These are phyloP conservation scores for Coluber constrictor DNA, from an alignment of 2,797 vertebrate genomes.

Conservation along the genomic window DNA sequence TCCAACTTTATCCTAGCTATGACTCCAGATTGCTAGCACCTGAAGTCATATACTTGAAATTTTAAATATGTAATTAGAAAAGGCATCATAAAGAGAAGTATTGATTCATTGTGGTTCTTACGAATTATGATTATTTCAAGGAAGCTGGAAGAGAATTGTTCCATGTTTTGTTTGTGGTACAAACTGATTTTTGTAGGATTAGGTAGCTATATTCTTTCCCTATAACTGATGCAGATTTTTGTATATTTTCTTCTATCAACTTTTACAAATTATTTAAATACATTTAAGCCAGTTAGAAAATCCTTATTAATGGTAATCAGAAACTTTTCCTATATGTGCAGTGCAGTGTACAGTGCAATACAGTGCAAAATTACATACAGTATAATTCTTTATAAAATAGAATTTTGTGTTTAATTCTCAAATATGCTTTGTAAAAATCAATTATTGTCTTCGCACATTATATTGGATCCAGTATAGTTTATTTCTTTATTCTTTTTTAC, in stretches of 20 bases:
- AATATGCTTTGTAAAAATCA: background rate
- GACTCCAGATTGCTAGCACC: background rate
- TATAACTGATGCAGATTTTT: background rate
- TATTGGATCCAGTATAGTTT: background rate
- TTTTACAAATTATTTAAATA: background rate
- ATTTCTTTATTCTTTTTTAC: background rate
- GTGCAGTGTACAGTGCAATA: no score
- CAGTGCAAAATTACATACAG: background rate
- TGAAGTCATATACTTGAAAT: background rate
- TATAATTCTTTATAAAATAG: background rate
- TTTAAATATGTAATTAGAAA: background rate
- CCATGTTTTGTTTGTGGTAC: background rate
- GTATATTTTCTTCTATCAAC: background rate
- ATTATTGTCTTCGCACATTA: background rate
- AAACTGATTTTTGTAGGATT: background rate
- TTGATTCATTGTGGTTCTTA: background rate
- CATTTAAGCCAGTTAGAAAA: background rate
- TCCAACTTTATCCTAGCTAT: background rate
- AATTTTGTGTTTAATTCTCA: background rate
- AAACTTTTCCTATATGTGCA: background rate
- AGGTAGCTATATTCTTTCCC: background rate
- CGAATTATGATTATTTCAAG: background rate
- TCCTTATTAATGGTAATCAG: background rate
- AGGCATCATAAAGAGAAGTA: background rate
- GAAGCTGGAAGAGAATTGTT: background rate